Evolutionary conservation across 1,140 invertebrate genomes (phyloP), one percentile per base, ranked within the genome.

Genomic region (Cyphomyrmex costatus): DNA sequence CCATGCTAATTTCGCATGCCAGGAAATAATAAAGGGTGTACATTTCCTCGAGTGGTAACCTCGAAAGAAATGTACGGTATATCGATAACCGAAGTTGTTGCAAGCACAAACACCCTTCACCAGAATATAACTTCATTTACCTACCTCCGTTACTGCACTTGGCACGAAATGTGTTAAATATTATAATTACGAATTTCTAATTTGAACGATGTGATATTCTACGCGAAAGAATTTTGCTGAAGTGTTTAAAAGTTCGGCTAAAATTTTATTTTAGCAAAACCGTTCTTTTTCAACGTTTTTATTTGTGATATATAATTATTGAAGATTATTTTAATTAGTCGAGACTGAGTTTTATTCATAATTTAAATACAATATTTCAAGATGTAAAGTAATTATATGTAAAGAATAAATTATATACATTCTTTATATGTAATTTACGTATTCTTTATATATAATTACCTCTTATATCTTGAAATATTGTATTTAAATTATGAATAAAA

Each of bases 1-100:
- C 83, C 87, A 51, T 61, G 80, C 85, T 92, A 93, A 93, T 93
- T 93, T 93, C 91, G 91, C 90, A 88, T 89, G 91, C 91, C 91
- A 85, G 88, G 88, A 84, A 92, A 93, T 93, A 92, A 92, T 93
- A 93, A 94, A 93, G 91, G 86, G 89, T 88, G 90, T 90, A 93
- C 91, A 92, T 93, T 93, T 90, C 89, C 89, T 90, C 90, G 93
- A 92, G 78, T 56, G 56, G 76, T 65, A 36, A 24, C 53, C 53
- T 36, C 33, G 53, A 79, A 51, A 66, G 51, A 68, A 68, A 79
- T 6, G 27, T 51, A 53, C 42, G 30, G 19, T 24, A 19, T 46
- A 60, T 61, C 51, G 79, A 60, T 71, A 71, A 71, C 36, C 51
- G 24, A 58, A 82, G 19, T 24, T 58, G 68, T 46, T 53, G 21